phyloP scores from a whole-genome alignment of 2,888 invertebrate genomes.

The Rotaria sp. region DNA sequence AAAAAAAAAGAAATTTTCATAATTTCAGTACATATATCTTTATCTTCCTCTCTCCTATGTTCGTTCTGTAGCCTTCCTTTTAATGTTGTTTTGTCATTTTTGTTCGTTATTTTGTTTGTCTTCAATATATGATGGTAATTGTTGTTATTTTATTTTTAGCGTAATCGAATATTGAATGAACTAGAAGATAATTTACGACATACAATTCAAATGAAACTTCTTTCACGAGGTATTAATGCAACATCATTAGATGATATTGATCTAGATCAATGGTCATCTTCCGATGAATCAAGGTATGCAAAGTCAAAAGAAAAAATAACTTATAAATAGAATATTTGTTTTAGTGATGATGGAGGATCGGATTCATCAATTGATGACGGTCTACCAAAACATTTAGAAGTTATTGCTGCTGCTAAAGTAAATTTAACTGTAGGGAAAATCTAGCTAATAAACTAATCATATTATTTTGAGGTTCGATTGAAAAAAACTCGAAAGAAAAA shows the following conservation, averaged over 20 bases:
- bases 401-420: conserved; percentile 32
- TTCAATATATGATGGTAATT: not conserved
- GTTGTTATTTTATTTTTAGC: not conserved
- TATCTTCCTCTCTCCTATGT: not conserved
- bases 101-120: not conserved
- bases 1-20: not conserved
- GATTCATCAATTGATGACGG: conserved; percentile 40
- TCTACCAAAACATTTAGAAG: conserved; percentile 39
- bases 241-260: not conserved
- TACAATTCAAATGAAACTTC: not conserved
- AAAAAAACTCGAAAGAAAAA: not conserved
- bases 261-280: not conserved
- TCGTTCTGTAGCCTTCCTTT: not conserved
- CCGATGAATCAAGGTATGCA: not conserved
- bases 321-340: not conserved
- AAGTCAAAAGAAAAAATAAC: not conserved
- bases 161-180: not conserved
- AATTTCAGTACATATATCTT: not conserved
- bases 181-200: not conserved
- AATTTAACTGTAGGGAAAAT: not conserved
- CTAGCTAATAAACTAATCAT: too few species aligned
- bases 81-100: not conserved
- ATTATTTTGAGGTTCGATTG: not conserved
- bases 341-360: conserved; percentile 39
- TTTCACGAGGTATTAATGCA: conserved; percentile 15